These are phyloP conservation scores for Erannis defoliaria DNA, from an alignment of 2,888 invertebrate genomes.

Conservation along the genomic window DNA sequence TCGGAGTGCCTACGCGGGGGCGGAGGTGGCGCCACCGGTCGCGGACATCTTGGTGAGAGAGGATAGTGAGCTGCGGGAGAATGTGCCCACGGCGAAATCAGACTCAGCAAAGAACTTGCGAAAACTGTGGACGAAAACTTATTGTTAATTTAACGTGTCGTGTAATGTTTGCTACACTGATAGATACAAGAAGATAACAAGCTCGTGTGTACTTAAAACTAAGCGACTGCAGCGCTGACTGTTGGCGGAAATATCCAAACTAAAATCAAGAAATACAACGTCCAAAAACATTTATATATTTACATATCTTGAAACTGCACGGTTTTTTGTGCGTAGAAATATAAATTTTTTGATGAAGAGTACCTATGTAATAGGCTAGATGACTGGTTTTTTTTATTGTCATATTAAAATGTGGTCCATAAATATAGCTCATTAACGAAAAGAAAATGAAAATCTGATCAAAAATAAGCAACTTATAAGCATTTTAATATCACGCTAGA, in stretches of 20 bases:
- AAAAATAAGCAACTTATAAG: too few species aligned
- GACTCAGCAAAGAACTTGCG: constrained; percentile 95
- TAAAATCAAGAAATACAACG: too few species aligned
- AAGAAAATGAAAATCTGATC: too few species aligned
- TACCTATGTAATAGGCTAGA: too few species aligned
- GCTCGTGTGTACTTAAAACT: neutral
- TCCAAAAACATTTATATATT: neutral
- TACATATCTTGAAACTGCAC: too few species aligned
- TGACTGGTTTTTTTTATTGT: too few species aligned
- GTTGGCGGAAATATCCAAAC: too few species aligned
- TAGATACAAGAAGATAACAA: constrained; percentile 50
- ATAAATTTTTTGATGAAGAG: too few species aligned
- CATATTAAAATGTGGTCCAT: too few species aligned
- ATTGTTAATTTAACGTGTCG: constrained; percentile 14
- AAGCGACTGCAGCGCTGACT: constrained; percentile 22
- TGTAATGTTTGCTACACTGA: neutral
- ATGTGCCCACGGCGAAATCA: constrained; percentile 90
- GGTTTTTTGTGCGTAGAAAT: too few species aligned
- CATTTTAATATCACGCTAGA: too few species aligned
- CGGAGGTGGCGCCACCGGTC: constrained; percentile 72
- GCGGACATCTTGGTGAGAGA: constrained; percentile 91
- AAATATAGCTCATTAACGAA: too few species aligned
- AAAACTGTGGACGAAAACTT: constrained; percentile 87
- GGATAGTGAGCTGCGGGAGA: constrained; percentile 93
- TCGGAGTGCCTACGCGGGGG: constrained; percentile 77